Evolutionary conservation across 2,797 vertebrate species (phyloP).

Genomic region (Spinus pinus): DNA sequence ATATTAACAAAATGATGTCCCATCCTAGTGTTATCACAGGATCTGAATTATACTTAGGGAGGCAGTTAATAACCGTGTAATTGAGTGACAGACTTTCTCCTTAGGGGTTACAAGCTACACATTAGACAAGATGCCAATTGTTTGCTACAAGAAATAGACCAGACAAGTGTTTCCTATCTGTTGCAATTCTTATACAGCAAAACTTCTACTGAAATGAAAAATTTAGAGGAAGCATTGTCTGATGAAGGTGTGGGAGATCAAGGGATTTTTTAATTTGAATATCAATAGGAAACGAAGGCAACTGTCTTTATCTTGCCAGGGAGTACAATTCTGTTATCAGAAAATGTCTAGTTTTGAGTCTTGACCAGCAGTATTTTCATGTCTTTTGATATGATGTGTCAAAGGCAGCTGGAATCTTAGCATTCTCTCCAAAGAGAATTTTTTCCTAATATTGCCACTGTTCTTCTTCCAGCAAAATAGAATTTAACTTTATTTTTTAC

Average conservation of each 20-base stretch:
- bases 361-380: background rate
- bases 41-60: background rate
- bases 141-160: background rate
- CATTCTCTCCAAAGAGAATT: background rate
- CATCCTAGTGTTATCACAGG: accelerated
- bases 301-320: background rate
- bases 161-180: background rate
- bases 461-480: background rate
- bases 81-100: background rate
- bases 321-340: background rate
- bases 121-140: background rate
- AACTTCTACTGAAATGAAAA: background rate
- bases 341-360: background rate
- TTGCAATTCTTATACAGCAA: background rate
- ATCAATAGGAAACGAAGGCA: background rate
- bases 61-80: background rate
- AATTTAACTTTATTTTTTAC: background rate
- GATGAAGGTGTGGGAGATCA: background rate
- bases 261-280: background rate
- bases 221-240: background rate
- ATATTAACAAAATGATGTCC: background rate
- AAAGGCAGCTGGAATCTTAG: background rate
- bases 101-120: background rate
- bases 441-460: background rate
- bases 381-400: background rate